Base-by-base conservation (phyloP, 2,113 vertebrate genomes). In the Alethe diademata region DNA sequence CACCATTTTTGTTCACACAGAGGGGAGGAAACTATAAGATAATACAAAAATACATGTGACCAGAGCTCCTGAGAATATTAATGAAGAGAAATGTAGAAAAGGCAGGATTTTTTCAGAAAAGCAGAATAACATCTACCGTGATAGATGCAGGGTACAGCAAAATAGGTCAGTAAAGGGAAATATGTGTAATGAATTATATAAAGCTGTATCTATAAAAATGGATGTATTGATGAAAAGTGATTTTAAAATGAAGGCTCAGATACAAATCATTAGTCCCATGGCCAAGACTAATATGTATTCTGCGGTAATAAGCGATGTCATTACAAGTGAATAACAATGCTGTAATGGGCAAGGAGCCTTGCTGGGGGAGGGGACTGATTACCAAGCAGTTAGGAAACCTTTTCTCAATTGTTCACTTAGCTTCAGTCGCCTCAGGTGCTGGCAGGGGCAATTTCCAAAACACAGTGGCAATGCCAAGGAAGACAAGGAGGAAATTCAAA, bases 131-230 rank as follows among this genome's bases (percentile, higher is more conserved):
- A 13, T 71, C 78, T 86, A 20, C 53, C 69, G 54, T 95, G 94
- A 95, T 90, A 93, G 90, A 97, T 96, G 67, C 75, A 94, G 92
- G 91, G 72, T 80, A 89, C 58, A 92, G 78, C 92, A 86, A 97
- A 96, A 96, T 96, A 96, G 93, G 96, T 97, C 96, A 97, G 88
- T 92, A 92, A 97, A 93, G 93, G 69, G 71, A 97, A 90, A 94
- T 79, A 40, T 75, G 66, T 84, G 74, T 89, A 96, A 97, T 95
- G 91, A 96, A 95, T 96, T 83, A 91, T 86, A 96, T 93, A 96
- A 95, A 96, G 73, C 84, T 92, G 85, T 89, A 91, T n/a, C 51
- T 78, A 66, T 90, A 95, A 94, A 96, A 95, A 96, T 90, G 69
- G 94, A 69, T 43, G 29, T 92, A 96, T 88, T 78, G 95, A 78